Evolutionary conservation across 2,797 vertebrate genomes (phyloP).

Genomic region (Galago senegalensis): DNA sequence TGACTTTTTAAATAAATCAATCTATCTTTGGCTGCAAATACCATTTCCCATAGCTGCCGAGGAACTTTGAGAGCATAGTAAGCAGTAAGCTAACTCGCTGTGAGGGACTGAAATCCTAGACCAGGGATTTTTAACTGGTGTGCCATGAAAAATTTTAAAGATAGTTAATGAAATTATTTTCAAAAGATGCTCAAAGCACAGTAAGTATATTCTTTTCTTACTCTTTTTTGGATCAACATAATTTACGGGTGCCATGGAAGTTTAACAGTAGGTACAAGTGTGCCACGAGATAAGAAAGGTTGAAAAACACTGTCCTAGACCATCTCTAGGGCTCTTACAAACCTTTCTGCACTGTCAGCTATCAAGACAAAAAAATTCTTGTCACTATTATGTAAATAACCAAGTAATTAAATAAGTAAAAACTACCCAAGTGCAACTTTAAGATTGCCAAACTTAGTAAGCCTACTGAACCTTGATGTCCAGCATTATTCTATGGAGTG

Average conservation of each 20-base stretch:
- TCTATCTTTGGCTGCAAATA: slow-evolving; percentile 18
- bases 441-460: slow-evolving; percentile 49
- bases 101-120: slow-evolving; percentile 21
- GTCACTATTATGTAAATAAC: slow-evolving; percentile 23
- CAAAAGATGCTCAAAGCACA: no score
- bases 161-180: no score
- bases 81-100: not conserved
- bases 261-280: no score
- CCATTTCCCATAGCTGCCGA: slow-evolving; percentile 29
- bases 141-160: no score
- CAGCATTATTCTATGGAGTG: not conserved
- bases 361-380: slow-evolving; percentile 59
- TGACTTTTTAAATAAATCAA: slow-evolving; percentile 42
- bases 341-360: not conserved
- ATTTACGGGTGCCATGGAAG: no score
- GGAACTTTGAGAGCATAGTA: not conserved
- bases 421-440: slow-evolving; percentile 29
- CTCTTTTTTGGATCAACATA: no score
- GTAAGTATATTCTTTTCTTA: no score
- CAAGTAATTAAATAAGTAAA: not conserved
- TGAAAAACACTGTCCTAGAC: not conserved
- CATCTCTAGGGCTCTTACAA: slow-evolving; percentile 34
- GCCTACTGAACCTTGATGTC: not conserved
- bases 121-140: not conserved
- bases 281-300: no score